A percentile compares a stretch with the other conserved stretches of the same genome.
Evolutionary conservation across 1,140 invertebrate species (phyloP).

Genomic region (Ganaspis sp.): DNA sequence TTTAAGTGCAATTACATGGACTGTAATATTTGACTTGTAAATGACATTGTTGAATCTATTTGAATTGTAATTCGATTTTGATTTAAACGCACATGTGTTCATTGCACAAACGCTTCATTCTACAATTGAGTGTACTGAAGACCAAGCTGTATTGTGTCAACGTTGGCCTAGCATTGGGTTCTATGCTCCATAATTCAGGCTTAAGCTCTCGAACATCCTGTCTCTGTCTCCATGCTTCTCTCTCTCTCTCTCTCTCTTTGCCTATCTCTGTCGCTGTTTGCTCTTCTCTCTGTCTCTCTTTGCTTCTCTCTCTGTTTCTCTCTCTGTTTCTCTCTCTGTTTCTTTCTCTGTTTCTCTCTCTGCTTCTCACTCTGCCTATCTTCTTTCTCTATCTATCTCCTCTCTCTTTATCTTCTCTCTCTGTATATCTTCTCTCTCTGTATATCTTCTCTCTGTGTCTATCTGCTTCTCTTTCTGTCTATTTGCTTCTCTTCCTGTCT

Average conservation of each 20-base stretch:
- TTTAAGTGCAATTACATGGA: too few species aligned
- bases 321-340: neutral
- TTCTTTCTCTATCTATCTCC: too few species aligned
- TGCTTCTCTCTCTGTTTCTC: too few species aligned
- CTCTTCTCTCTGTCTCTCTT: neutral
- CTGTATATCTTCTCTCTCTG: neutral
- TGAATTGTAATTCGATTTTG: too few species aligned
- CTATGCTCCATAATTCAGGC: conserved; percentile 61
- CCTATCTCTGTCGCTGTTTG: neutral
- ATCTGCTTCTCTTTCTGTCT: conserved; percentile 39
- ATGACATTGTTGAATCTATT: too few species aligned
- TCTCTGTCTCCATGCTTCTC: conserved; percentile 40
- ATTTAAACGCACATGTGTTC: conserved; percentile 2
- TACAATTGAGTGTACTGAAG: conserved; percentile 44
- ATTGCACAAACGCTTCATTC: neutral
- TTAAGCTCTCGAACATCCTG: conserved; percentile 51
- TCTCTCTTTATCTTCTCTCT: neutral
- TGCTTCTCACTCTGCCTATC: neutral
- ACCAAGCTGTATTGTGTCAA: conserved; percentile 49
- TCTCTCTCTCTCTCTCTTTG: neutral
- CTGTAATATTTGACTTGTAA: too few species aligned
- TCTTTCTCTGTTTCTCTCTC: conserved; percentile 4
- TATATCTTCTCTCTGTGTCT: neutral
- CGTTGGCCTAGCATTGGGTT: conserved; percentile 48
- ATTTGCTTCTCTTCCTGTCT: conserved; percentile 2